A percentile compares a stretch with the other conserved stretches of the same genome.
These are phyloP conservation scores for Galagoides demidoff DNA, from an alignment of 2,797 vertebrate species.

Conservation along the genomic window DNA sequence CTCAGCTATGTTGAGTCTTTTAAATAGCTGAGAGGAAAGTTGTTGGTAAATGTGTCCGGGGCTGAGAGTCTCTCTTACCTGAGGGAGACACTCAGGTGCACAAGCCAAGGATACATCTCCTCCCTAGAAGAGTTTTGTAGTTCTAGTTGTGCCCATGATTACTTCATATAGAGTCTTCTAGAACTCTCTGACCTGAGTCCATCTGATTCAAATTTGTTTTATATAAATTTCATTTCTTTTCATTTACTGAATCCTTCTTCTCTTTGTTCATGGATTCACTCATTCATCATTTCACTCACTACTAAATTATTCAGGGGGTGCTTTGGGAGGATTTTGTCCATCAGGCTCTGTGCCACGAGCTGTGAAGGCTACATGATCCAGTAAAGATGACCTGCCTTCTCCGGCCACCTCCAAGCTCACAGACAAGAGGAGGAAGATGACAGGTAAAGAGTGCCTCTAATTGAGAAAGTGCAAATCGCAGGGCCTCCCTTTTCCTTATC, in stretches of 20 bases:
- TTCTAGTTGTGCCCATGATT: constrained; percentile 2
- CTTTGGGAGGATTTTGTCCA: not conserved
- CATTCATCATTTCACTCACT: not conserved
- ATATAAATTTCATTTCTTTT: not conserved
- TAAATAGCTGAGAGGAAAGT: not conserved
- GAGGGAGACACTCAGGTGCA: not conserved
- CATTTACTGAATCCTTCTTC: not conserved
- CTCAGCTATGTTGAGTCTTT: not conserved
- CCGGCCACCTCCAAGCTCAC: not conserved
- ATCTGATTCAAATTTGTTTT: constrained; percentile 4
- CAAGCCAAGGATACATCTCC: not conserved
- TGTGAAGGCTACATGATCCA: not conserved
- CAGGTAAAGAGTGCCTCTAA: not conserved
- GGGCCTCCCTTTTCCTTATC: not conserved
- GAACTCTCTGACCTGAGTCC: constrained; percentile 3
- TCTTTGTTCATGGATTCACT: not conserved
- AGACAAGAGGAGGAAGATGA: not conserved
- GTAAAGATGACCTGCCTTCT: not conserved
- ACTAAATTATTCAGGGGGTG: not conserved
- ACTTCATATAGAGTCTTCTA: constrained; percentile 9
- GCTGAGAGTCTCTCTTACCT: not conserved
- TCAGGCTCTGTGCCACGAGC: not conserved
- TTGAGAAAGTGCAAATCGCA: not conserved
- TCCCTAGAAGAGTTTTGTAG: not conserved
- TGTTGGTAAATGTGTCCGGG: not conserved